Evolutionary conservation across 2,888 invertebrate genomes (phyloP).

Genomic region (Epinotia ramella): DNA sequence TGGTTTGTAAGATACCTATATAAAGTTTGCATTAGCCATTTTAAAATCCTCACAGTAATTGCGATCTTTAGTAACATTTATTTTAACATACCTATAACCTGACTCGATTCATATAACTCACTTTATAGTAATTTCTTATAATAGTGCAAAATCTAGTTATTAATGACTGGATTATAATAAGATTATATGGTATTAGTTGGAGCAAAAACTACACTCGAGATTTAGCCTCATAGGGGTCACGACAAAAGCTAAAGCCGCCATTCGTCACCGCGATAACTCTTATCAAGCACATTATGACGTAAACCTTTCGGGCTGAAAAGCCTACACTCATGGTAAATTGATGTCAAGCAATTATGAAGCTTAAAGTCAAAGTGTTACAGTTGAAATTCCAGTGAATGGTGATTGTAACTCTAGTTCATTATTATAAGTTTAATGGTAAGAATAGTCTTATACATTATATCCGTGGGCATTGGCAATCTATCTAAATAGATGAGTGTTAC

Average conservation of each 20-base stretch:
- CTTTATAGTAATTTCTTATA: too few species aligned
- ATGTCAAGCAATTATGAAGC: neutral
- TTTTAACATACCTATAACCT: too few species aligned
- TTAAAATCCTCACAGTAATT: neutral
- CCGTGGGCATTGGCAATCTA: too few species aligned
- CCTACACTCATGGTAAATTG: neutral
- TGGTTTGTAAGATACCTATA: too few species aligned
- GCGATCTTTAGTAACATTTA: neutral
- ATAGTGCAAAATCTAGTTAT: neutral
- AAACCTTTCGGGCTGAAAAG: constrained; percentile 5
- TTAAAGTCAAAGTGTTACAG: neutral
- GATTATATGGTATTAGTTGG: neutral
- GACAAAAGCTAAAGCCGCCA: constrained; percentile 1
- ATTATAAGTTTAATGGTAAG: neutral
- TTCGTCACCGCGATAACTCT: constrained; percentile 2
- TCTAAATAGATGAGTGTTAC: too few species aligned
- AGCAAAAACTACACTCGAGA: constrained; percentile 14
- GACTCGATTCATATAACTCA: too few species aligned
- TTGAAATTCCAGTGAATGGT: neutral
- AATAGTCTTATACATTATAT: too few species aligned
- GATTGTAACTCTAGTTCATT: neutral
- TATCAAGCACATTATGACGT: constrained; percentile 18
- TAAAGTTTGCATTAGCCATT: too few species aligned
- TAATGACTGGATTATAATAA: neutral
- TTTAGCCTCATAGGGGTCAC: constrained; percentile 10